Evolutionary conservation across 2,113 vertebrate species (phyloP).

Genomic region (Apteryx mantelli): DNA sequence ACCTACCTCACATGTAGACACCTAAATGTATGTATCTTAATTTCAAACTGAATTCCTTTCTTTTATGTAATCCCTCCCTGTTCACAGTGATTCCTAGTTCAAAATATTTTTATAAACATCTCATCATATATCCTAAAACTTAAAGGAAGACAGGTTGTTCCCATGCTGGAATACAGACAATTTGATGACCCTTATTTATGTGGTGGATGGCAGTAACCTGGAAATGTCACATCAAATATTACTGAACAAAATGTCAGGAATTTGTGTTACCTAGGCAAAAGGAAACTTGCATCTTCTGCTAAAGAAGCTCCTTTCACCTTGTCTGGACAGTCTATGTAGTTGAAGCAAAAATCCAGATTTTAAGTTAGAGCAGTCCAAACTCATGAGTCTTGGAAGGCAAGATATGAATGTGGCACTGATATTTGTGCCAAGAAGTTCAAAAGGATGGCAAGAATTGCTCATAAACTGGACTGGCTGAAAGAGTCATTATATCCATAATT

Average conservation of each 20-base stretch:
- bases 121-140: not conserved
- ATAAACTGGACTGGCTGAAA: not conserved
- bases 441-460: not conserved
- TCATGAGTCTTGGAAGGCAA: not conserved
- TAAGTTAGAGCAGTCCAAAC: not conserved
- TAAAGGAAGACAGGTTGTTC: not conserved
- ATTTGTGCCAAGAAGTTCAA: not conserved
- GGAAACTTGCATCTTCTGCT: not conserved
- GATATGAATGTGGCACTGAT: not conserved
- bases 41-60: not conserved
- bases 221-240: not conserved
- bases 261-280: not conserved
- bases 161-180: rapidly evolving
- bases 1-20: not conserved
- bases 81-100: not conserved
- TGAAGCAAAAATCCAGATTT: not conserved
- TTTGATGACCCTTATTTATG: not conserved
- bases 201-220: not conserved
- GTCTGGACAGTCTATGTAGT: not conserved
- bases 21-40: not conserved
- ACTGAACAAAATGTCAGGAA: not conserved
- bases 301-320: not conserved
- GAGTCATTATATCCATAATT: not conserved
- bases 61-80: not conserved
- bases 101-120: not conserved